phyloP scores from a whole-genome alignment of 2,888 invertebrate genomes.

The Prosapia bicincta region DNA sequence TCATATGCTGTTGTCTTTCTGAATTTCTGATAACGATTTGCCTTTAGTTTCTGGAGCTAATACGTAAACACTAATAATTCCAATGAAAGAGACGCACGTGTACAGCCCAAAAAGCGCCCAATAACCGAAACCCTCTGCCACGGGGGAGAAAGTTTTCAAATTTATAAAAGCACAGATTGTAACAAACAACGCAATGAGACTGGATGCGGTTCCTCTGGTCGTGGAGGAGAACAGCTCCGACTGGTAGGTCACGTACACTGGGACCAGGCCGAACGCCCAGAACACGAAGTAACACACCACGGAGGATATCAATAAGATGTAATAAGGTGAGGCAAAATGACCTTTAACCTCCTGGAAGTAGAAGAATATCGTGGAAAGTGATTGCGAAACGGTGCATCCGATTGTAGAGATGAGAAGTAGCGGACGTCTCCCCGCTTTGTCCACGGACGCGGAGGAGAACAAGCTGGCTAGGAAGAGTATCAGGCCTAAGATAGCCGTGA shows the following conservation, averaged over 20 bases:
- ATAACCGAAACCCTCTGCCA: slow-evolving; percentile 24
- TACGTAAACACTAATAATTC: slow-evolving; percentile 25
- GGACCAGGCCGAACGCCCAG: slow-evolving; percentile 31
- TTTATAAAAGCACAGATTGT: slow-evolving; percentile 22
- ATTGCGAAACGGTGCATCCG: slow-evolving; percentile 28
- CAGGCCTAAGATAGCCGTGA: slow-evolving; percentile 10
- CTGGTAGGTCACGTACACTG: slow-evolving; percentile 31
- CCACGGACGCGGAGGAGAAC: slow-evolving; percentile 14
- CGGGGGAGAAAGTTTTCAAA: slow-evolving; percentile 21
- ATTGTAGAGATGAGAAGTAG: slow-evolving; percentile 15
- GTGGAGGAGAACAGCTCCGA: slow-evolving; percentile 34
- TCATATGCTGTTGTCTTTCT: slow-evolving; percentile 42
- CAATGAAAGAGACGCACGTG: slow-evolving; percentile 22
- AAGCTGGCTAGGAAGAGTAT: slow-evolving; percentile 12
- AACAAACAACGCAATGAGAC: slow-evolving; percentile 21
- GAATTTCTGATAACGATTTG: slow-evolving; percentile 64
- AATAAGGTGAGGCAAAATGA: background rate
- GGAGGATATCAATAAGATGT: slow-evolving; percentile 29
- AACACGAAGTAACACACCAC: slow-evolving; percentile 30
- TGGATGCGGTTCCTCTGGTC: slow-evolving; percentile 29
- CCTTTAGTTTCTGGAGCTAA: slow-evolving; percentile 62
- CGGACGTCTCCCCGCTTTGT: slow-evolving; percentile 15
- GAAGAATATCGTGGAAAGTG: slow-evolving; percentile 32
- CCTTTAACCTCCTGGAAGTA: slow-evolving; percentile 27
- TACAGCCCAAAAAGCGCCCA: slow-evolving; percentile 25